These are phyloP conservation scores for Eulemur coronatus DNA, from an alignment of 2,797 vertebrate genomes.

Conservation along the genomic window DNA sequence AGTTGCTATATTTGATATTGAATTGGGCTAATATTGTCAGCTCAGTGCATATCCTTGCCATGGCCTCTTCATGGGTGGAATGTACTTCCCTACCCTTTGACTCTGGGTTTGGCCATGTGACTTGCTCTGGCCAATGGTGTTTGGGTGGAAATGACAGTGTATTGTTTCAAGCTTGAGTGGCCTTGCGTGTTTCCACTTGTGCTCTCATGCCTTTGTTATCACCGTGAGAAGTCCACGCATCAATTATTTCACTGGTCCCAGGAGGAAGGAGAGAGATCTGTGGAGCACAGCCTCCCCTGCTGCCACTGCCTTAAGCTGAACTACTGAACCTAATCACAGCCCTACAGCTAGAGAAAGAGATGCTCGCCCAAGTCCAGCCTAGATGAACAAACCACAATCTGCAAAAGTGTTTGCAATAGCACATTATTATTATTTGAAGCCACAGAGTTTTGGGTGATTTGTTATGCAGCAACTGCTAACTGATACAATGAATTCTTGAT, in stretches of 20 bases:
- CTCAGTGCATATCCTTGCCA: not conserved
- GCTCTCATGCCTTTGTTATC: not conserved
- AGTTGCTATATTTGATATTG: not conserved
- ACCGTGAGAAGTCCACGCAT: not conserved
- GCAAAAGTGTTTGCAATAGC: not conserved
- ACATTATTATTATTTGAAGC: not conserved
- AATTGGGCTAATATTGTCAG: not conserved
- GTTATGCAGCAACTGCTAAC: not conserved
- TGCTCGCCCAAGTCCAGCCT: not conserved
- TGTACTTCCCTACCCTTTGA: not conserved
- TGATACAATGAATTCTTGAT: not conserved
- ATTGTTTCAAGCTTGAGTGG: not conserved
- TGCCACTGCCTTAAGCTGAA: not conserved
- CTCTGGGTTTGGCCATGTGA: not conserved
- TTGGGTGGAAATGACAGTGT: not conserved
- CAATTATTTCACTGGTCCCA: not conserved
- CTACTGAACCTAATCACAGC: not conserved
- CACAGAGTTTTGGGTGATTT: not conserved
- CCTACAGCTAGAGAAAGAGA: not conserved
- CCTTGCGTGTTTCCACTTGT: not conserved
- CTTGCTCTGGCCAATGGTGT: not conserved
- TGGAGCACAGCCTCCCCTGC: not conserved
- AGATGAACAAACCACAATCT: not conserved
- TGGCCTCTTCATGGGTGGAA: not conserved
- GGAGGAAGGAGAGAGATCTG: not conserved